A percentile compares a stretch with the other conserved stretches of the same genome.
These are phyloP conservation scores for Melanotaenia duboulayi DNA, from an alignment of 2,113 vertebrate genomes.

Conservation along the genomic window DNA sequence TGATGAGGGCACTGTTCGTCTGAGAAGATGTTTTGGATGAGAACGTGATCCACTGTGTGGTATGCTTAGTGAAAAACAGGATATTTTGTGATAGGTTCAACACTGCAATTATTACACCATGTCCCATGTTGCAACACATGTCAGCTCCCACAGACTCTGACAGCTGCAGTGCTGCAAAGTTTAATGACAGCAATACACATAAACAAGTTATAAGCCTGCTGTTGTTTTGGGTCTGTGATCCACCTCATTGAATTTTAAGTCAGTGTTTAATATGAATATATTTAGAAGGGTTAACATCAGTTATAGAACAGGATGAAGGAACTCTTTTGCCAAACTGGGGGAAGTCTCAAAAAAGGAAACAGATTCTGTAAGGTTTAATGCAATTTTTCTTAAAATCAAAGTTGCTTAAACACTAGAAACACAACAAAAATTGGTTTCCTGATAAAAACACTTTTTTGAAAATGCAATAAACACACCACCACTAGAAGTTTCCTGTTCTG, in stretches of 20 bases:
- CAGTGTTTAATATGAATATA: neutral
- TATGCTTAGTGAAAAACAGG: neutral
- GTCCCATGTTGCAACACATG: neutral
- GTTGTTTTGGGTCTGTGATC: too few species aligned
- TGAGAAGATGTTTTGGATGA: neutral
- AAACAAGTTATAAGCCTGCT: neutral
- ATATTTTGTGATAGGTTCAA: neutral
- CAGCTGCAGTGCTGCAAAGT: neutral
- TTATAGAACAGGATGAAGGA: neutral
- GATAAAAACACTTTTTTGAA: too few species aligned
- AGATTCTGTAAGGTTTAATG: too few species aligned
- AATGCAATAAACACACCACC: too few species aligned
- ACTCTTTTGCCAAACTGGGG: too few species aligned
- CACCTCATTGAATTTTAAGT: neutral
- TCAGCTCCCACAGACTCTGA: neutral
- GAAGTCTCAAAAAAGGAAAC: too few species aligned
- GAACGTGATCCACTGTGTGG: too few species aligned
- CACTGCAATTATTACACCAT: neutral
- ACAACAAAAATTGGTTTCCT: too few species aligned
- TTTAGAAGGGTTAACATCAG: neutral
- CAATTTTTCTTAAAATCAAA: too few species aligned
- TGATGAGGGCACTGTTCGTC: slow-evolving; percentile 38
- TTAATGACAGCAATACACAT: neutral
- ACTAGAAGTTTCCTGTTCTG: slow-evolving; percentile 70
- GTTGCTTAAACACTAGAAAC: too few species aligned